A percentile compares a stretch with the other conserved stretches of the same genome.
These are phyloP conservation scores for Chlamydotis undulata DNA, from an alignment of 2,113 vertebrate species.

Conservation along the genomic window DNA sequence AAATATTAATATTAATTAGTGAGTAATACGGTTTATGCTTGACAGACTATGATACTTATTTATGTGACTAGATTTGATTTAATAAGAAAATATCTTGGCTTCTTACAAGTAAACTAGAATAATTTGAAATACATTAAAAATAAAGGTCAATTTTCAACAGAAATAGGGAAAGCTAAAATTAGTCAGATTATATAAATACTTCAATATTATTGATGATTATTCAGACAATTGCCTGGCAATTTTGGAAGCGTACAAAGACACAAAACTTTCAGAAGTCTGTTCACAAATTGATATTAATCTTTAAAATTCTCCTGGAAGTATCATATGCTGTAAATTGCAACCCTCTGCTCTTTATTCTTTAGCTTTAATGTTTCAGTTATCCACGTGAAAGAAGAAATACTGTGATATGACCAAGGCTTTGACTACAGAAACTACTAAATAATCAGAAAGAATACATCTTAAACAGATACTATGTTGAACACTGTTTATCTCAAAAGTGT, in stretches of 20 bases:
- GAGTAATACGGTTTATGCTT: neutral
- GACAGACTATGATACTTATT: neutral
- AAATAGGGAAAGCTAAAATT: neutral
- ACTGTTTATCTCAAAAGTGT: neutral
- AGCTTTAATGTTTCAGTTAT: neutral
- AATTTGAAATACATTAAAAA: conserved; percentile 15
- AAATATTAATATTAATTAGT: conserved; percentile 36
- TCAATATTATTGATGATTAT: neutral
- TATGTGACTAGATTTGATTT: neutral
- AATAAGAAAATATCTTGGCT: neutral
- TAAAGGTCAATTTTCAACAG: neutral
- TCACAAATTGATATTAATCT: neutral
- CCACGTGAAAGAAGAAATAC: neutral
- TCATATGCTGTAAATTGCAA: neutral
- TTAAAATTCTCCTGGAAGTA: neutral
- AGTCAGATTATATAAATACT: neutral
- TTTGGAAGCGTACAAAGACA: neutral
- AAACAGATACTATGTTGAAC: neutral
- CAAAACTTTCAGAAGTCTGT: neutral
- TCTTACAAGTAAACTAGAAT: neutral
- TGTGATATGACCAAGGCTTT: neutral
- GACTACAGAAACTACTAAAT: neutral
- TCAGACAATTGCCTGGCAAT: neutral
- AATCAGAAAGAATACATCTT: neutral
- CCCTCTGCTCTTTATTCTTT: neutral